Conservation (phyloP, 1,140 invertebrate genomes). For the Macrotrachela quadricornifera region DNA sequence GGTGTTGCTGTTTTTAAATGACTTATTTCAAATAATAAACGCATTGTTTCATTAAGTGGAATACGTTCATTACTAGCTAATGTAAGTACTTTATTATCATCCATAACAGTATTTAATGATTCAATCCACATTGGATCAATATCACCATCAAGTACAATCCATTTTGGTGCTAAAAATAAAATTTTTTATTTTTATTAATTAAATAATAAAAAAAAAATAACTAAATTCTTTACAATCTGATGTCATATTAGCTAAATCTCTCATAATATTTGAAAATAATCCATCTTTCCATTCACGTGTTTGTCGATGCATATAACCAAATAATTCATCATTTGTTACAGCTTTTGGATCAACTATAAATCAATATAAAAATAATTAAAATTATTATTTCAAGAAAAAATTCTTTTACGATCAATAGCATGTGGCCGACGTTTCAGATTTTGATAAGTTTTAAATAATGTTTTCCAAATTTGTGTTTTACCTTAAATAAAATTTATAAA, state of each 20-base stretch:
- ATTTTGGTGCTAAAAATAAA: not conserved
- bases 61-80: not conserved
- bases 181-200: too few relatives aligned
- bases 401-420: not conserved
- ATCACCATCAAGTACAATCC: constrained; percentile 9
- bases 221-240: too few relatives aligned
- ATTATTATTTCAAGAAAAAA: too few relatives aligned
- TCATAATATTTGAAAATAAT: not conserved
- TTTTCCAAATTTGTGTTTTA: not conserved
- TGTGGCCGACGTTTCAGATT: not conserved
- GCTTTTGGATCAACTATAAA: not conserved
- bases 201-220: too few relatives aligned
- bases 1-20: not conserved
- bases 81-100: constrained; percentile 5
- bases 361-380: too few relatives aligned
- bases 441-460: not conserved
- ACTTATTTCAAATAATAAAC: not conserved
- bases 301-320: not conserved
- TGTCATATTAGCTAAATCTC: not conserved
- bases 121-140: constrained; percentile 11
- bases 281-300: not conserved
- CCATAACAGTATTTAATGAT: constrained; percentile 9
- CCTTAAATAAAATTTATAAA: not conserved
- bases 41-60: not conserved
- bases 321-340: not conserved